These are phyloP conservation scores for Gymnocephalus cernua DNA, from an alignment of 2,113 vertebrate species.

Conservation along the genomic window DNA sequence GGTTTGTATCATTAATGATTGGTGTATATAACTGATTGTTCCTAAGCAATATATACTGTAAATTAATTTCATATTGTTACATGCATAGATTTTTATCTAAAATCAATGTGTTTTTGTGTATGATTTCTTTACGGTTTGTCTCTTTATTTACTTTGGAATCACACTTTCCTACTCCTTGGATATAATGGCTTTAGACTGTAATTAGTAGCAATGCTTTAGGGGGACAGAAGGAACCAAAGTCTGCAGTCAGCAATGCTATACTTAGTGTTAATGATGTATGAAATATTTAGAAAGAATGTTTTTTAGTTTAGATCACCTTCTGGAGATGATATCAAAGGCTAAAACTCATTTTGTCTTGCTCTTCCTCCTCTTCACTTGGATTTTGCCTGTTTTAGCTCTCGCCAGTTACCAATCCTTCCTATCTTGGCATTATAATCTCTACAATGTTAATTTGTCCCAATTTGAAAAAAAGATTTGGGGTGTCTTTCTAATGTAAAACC, in stretches of 20 bases:
- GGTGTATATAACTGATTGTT: conserved; percentile 76
- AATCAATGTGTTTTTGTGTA: conserved; percentile 60
- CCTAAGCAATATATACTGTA: conserved; percentile 85
- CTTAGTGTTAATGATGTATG: conserved; percentile 22
- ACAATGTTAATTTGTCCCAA: conserved; percentile 42
- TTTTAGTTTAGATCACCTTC: conserved; percentile 42
- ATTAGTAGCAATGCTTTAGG: conserved; percentile 75
- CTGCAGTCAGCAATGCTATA: conserved; percentile 51
- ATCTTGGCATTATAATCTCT: conserved; percentile 41
- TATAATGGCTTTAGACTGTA: conserved; percentile 79
- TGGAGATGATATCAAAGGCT: conserved; percentile 72
- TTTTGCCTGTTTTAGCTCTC: conserved; percentile 49
- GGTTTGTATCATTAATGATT: conserved; percentile 61
- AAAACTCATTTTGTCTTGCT: conserved; percentile 49
- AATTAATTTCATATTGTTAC: conserved; percentile 72
- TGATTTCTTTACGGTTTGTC: conserved; percentile 55
- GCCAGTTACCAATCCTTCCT: conserved; percentile 27
- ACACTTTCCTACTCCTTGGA: conserved; percentile 57
- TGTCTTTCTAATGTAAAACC: conserved; percentile 44
- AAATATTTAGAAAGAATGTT: conserved; percentile 54
- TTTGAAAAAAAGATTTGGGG: conserved; percentile 30
- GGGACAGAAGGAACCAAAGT: conserved; percentile 75
- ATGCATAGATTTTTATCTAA: conserved; percentile 77
- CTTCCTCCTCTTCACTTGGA: conserved; percentile 59
- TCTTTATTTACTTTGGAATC: conserved; percentile 52